A percentile compares a stretch with the other conserved stretches of the same genome.
These are phyloP conservation scores for Halichoeres trimaculatus DNA, from an alignment of 2,113 vertebrate species.

Conservation along the genomic window DNA sequence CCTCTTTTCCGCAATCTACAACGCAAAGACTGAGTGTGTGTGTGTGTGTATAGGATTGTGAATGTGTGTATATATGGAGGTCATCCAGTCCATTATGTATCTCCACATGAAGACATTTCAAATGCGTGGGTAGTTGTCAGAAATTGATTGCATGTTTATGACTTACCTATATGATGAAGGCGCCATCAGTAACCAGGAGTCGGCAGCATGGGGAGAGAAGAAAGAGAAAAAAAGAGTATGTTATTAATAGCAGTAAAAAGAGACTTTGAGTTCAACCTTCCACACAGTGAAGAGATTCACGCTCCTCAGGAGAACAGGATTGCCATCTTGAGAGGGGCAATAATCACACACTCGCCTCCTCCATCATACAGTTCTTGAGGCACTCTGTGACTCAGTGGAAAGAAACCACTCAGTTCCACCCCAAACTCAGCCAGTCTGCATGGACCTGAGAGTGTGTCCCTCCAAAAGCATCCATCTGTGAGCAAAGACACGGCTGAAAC, in stretches of 20 bases:
- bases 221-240: constrained; percentile 8
- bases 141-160: constrained; percentile 25
- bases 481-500: constrained; percentile 14
- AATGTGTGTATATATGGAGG: constrained; percentile 24
- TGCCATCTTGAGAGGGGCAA: constrained; percentile 35
- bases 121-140: constrained; percentile 16
- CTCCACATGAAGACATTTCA: constrained; percentile 43
- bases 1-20: not conserved
- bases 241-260: constrained; percentile 12
- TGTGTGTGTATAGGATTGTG: constrained; percentile 1
- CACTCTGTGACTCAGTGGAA: constrained; percentile 37
- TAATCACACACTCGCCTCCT: constrained; percentile 37
- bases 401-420: constrained; percentile 2
- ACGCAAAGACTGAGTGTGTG: constrained; percentile 6
- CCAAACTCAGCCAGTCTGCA: not conserved
- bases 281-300: constrained; percentile 18
- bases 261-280: not conserved
- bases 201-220: constrained; percentile 20
- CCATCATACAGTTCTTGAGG: constrained; percentile 45
- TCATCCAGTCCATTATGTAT: constrained; percentile 45
- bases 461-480: constrained; percentile 16
- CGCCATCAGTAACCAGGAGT: not conserved
- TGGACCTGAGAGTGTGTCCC: not conserved
- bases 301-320: constrained; percentile 12
- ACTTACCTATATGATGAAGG: constrained; percentile 74